Conservation (phyloP, 64 coral and sea anemone genomes). For the Trachythela sp. region DNA sequence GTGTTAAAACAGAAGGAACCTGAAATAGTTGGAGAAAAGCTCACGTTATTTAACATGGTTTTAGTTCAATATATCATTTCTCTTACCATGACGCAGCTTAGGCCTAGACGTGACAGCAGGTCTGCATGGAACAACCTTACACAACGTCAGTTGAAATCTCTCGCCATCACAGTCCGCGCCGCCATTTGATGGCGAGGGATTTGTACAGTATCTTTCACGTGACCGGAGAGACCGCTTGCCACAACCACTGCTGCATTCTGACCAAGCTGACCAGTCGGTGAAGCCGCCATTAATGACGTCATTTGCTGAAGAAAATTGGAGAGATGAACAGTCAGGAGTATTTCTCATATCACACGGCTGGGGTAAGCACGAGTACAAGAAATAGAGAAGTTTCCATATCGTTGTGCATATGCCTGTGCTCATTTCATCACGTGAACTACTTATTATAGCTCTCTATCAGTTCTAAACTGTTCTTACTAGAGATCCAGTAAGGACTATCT, state of each 20-base stretch:
- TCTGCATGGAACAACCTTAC: slow-evolving; percentile 40
- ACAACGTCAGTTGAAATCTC: slow-evolving; percentile 60
- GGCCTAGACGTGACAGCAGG: background rate
- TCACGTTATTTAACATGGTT: too few relatives aligned
- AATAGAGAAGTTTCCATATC: too few relatives aligned
- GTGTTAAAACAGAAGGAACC: too few relatives aligned
- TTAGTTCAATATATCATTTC: too few relatives aligned
- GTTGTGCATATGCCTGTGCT: too few relatives aligned
- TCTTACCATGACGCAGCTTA: background rate
- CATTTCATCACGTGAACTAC: too few relatives aligned
- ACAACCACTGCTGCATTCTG: slow-evolving; percentile 64
- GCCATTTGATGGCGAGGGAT: slow-evolving; percentile 56
- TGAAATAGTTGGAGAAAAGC: too few relatives aligned
- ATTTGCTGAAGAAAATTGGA: background rate
- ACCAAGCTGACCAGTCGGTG: slow-evolving; percentile 77
- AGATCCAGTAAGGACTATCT: too few relatives aligned
- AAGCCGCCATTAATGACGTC: slow-evolving; percentile 59
- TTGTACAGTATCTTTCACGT: slow-evolving; percentile 83
- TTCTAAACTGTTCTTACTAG: too few relatives aligned
- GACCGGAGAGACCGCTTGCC: slow-evolving; percentile 48
- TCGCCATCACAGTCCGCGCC: slow-evolving; percentile 59
- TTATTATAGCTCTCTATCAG: too few relatives aligned
- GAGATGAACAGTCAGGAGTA: background rate
- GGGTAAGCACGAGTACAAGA: too few relatives aligned
- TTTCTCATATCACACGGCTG: too few relatives aligned